Conservation (phyloP, 1,140 invertebrate genomes). For the Nymphalis io region DNA sequence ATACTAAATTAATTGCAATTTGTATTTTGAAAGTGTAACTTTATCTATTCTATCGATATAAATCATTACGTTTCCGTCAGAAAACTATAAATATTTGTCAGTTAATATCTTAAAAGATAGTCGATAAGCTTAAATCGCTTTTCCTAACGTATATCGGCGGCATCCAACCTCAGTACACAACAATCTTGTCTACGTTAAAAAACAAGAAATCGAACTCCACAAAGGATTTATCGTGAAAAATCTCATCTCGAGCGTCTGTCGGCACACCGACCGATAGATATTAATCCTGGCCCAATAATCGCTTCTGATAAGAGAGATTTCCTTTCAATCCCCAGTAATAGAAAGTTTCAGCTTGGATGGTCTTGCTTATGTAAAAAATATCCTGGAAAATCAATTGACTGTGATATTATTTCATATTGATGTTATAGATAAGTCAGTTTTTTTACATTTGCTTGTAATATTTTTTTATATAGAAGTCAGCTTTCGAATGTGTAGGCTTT, state of each 20-base stretch:
- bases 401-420: conserved; percentile 14
- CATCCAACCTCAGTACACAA: conserved; percentile 30
- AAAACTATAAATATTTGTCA: too few species aligned
- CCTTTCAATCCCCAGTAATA: conserved; percentile 65
- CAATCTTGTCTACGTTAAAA: conserved; percentile 39
- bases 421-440: not conserved
- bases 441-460: not conserved
- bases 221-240: conserved; percentile 65
- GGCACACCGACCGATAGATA: conserved; percentile 57
- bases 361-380: conserved; percentile 57
- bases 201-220: conserved; percentile 43
- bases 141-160: conserved; percentile 3
- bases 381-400: conserved; percentile 20
- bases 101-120: too few species aligned
- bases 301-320: conserved; percentile 72
- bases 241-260: conserved; percentile 49
- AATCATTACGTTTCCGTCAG: too few species aligned
- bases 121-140: not conserved
- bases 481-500: too few species aligned
- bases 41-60: too few species aligned
- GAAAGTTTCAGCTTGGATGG: conserved; percentile 69
- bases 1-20: too few species aligned
- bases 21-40: too few species aligned
- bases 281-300: conserved; percentile 72
- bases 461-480: too few species aligned